Conservation (phyloP, 2,888 invertebrate genomes). For the Pollenia griseotomentosa region DNA sequence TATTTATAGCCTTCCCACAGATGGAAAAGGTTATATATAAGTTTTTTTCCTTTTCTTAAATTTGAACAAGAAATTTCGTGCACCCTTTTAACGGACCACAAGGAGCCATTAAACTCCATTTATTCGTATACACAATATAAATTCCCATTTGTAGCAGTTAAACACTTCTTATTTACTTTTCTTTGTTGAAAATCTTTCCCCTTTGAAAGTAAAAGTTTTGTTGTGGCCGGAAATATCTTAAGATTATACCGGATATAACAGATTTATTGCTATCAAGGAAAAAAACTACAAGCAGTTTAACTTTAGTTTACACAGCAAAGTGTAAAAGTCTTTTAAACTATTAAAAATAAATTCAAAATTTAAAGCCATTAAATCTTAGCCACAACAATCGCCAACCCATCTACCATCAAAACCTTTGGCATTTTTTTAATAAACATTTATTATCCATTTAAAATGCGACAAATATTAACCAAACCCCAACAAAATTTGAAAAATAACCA, state of each 20-base stretch:
- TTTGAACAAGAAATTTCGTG: no score
- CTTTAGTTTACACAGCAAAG: not conserved
- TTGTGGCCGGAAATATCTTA: conserved; percentile 58
- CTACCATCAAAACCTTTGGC: conserved; percentile 43
- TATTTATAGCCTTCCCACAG: no score
- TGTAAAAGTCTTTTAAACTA: conserved; percentile 45
- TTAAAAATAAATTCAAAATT: conserved; percentile 44
- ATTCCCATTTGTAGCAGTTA: no score
- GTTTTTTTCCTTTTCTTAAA: no score
- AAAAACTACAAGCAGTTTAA: not conserved
- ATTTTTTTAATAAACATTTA: conserved; percentile 72
- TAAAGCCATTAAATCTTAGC: conserved; percentile 48
- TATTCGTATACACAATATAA: no score
- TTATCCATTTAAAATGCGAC: conserved; percentile 74
- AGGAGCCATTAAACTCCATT: no score
- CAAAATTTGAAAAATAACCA: conserved; percentile 71
- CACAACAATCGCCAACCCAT: conserved; percentile 41
- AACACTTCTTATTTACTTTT: not conserved
- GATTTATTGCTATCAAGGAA: conserved; percentile 45
- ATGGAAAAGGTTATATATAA: no score
- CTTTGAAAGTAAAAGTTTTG: conserved; percentile 32
- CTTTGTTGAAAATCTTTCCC: not conserved
- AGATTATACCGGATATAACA: conserved; percentile 38
- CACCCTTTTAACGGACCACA: no score
- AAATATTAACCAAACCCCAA: conserved; percentile 71